These are phyloP conservation scores for Rhinolophus sinicus DNA, from an alignment of 2,113 vertebrate genomes.

Conservation along the genomic window DNA sequence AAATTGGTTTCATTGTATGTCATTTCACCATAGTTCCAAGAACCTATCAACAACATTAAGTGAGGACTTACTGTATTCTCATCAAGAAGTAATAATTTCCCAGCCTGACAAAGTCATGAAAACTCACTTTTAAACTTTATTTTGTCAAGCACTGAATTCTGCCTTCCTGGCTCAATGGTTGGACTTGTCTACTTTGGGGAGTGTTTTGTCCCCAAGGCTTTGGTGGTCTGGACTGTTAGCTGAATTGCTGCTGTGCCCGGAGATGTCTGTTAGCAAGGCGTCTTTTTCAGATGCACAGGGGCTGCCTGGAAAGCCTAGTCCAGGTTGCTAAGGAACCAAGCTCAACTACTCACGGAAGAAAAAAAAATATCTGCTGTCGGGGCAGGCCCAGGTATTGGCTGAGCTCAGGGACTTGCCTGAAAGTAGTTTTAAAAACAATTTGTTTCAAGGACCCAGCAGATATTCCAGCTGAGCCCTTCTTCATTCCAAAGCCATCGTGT, in stretches of 20 bases:
- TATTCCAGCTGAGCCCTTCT: background rate
- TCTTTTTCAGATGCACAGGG: background rate
- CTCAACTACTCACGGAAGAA: background rate
- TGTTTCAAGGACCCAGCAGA: background rate
- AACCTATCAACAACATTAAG: background rate
- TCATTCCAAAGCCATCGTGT: background rate
- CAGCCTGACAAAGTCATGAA: background rate
- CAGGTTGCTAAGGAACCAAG: background rate
- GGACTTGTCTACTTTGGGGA: accelerated
- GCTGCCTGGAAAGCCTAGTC: background rate
- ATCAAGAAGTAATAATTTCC: background rate
- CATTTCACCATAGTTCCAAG: background rate
- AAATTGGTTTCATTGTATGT: background rate
- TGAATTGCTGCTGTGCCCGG: background rate
- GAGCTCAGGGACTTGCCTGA: background rate
- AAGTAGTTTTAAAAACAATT: background rate
- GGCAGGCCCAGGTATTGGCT: background rate
- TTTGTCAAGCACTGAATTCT: background rate
- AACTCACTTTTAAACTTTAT: background rate
- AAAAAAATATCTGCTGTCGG: background rate
- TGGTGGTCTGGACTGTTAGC: background rate
- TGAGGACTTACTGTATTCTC: background rate
- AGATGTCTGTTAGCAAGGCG: background rate
- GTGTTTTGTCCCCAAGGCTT: background rate
- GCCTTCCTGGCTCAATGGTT: background rate